Conservation (phyloP, 2,888 invertebrate genomes). For the Tuta absoluta region DNA sequence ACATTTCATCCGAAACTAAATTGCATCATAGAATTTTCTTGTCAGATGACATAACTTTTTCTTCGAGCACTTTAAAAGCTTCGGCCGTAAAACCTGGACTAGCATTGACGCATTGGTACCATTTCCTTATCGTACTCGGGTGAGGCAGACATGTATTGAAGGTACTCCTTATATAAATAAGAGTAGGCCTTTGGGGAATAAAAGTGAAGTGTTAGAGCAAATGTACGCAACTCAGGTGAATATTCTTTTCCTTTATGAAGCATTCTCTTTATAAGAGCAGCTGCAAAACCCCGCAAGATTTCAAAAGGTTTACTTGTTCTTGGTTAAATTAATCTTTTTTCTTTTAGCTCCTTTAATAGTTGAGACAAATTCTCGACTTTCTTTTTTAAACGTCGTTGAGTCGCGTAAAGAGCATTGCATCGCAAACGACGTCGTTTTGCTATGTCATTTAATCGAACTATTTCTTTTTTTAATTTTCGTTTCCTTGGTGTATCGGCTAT, state of each 20-base stretch:
- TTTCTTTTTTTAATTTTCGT: background rate
- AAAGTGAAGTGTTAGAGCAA: background rate
- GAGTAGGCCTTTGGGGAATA: background rate
- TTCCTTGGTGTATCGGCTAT: constrained; percentile 4
- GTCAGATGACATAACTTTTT: background rate
- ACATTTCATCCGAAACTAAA: background rate
- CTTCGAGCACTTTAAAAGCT: background rate
- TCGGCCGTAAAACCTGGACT: background rate
- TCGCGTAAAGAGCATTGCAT: background rate
- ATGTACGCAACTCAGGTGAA: background rate
- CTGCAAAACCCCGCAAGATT: background rate
- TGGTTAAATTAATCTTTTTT: background rate
- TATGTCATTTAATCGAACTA: background rate
- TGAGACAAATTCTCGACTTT: background rate
- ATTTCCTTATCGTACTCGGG: background rate
- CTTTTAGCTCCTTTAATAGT: background rate
- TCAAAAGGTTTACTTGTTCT: background rate
- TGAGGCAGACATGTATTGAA: constrained; percentile 3
- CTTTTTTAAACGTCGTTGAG: background rate
- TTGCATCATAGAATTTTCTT: background rate
- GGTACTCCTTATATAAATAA: background rate
- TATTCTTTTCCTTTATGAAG: background rate
- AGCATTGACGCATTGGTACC: constrained; percentile 1
- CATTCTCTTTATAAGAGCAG: constrained; percentile 1
- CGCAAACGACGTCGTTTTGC: constrained; percentile 12